phyloP scores from a whole-genome alignment of 2,797 vertebrate genomes.

The Synaphobranchus kaupii region DNA sequence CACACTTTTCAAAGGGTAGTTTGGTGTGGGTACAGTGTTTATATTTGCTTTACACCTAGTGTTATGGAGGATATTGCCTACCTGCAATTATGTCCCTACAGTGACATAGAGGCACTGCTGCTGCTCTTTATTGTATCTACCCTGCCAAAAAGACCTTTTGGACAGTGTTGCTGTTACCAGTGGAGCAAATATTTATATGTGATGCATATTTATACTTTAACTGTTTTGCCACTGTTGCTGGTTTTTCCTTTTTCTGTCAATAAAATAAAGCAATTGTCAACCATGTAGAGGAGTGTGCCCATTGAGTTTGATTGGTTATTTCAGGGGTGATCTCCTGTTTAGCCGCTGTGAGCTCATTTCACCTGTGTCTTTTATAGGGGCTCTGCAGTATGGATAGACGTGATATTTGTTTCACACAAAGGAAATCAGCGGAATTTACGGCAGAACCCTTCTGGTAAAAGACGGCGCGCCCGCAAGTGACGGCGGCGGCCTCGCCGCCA shows the following conservation, averaged over 20 bases:
- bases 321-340: not conserved
- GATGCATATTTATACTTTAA: not conserved
- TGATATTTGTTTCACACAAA: not conserved
- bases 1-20: not conserved
- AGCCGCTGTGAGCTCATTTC: not conserved
- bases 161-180: not conserved
- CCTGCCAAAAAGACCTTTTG: too few relatives aligned
- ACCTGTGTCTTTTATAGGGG: not conserved
- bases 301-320: not conserved
- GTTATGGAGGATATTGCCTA: not conserved
- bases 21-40: not conserved
- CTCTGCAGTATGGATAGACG: not conserved
- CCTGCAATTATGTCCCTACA: not conserved
- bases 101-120: not conserved
- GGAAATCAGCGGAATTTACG: not conserved
- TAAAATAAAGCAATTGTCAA: conserved; percentile 3
- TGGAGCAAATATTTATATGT: not conserved
- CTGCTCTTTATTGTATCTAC: not conserved
- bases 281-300: not conserved
- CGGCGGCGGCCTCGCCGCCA: conserved; percentile 1
- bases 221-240: not conserved
- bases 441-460: too few relatives aligned
- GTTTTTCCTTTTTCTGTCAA: not conserved
- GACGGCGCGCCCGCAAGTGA: not conserved
- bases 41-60: not conserved